Evolutionary conservation across 2,797 vertebrate species (phyloP).

Genomic region (Peromyscus aztecus): DNA sequence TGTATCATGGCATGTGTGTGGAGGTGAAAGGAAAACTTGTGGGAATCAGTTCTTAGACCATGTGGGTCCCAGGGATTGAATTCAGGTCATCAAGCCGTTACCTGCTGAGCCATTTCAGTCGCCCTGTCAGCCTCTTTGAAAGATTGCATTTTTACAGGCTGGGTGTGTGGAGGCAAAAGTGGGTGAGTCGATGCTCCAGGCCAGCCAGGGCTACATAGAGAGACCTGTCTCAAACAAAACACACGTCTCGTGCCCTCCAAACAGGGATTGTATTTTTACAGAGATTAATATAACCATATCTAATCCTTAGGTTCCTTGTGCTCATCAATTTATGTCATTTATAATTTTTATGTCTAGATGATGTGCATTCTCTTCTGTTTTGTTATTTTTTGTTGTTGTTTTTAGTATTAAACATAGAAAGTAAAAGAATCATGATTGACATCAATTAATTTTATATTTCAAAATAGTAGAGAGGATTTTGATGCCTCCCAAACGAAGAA

Average conservation of each 20-base stretch:
- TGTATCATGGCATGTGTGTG: too few species aligned
- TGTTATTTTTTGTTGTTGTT: constrained; percentile 6
- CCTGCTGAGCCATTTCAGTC: neutral
- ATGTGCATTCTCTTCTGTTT: constrained; percentile 44
- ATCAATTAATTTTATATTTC: neutral
- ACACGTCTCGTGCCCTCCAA: neutral
- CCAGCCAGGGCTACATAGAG: neutral
- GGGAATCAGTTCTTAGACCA: neutral
- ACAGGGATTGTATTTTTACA: neutral
- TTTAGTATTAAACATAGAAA: constrained; percentile 4
- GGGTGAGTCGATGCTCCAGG: neutral
- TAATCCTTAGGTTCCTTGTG: constrained; percentile 41
- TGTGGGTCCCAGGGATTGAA: neutral
- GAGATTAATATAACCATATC: constrained; percentile 31
- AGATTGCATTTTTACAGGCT: neutral
- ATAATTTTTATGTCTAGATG: constrained; percentile 50
- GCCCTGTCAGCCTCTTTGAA: neutral
- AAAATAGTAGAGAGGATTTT: neutral
- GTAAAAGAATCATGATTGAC: neutral
- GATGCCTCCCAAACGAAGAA: neutral
- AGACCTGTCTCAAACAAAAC: neutral
- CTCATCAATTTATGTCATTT: constrained; percentile 24
- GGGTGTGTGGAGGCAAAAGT: neutral
- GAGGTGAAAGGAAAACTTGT: neutral
- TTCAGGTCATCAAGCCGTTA: neutral